Evolutionary conservation across 2,797 vertebrate species (phyloP).

Genomic region (Knipowitschia caucasica): DNA sequence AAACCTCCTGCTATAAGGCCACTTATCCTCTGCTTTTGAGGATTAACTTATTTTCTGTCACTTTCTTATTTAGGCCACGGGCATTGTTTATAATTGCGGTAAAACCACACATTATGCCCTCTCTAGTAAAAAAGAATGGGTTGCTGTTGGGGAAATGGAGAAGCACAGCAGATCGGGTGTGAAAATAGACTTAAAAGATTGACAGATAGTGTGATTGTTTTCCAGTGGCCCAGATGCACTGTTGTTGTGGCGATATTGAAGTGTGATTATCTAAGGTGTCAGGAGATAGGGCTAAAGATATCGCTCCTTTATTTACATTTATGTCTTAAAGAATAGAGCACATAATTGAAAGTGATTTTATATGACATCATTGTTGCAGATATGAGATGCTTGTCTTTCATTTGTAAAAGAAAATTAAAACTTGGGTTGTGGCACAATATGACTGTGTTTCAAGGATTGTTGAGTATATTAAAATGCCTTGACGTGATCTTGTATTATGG

Average conservation of each 20-base stretch:
- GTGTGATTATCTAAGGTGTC: conserved; percentile 57
- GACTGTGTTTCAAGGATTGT: too few relatives aligned
- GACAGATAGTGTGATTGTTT: conserved; percentile 64
- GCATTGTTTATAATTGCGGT: conserved; percentile 73
- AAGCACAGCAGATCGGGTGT: conserved; percentile 30
- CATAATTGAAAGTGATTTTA: conserved; percentile 22
- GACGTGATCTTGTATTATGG: too few relatives aligned
- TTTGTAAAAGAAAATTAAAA: conserved; percentile 1
- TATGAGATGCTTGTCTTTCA: background rate
- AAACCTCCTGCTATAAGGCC: conserved; percentile 68
- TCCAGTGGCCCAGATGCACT: conserved; percentile 47
- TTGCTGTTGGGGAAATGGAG: conserved; percentile 43
- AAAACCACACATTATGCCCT: conserved; percentile 32
- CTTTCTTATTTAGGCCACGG: conserved; percentile 72
- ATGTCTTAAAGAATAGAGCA: conserved; percentile 25
- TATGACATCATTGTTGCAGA: background rate
- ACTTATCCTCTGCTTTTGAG: conserved; percentile 75
- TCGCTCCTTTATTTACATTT: conserved; percentile 42
- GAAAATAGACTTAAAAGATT: conserved; percentile 67
- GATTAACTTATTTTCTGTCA: conserved; percentile 76
- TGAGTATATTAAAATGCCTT: too few relatives aligned
- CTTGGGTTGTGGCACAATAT: too few relatives aligned
- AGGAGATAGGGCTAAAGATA: conserved; percentile 46
- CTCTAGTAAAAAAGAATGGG: conserved; percentile 30
- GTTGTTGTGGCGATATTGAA: conserved; percentile 49